Conservation (phyloP, 2,888 invertebrate species). For the Marasmarcha lunaedactyla region DNA sequence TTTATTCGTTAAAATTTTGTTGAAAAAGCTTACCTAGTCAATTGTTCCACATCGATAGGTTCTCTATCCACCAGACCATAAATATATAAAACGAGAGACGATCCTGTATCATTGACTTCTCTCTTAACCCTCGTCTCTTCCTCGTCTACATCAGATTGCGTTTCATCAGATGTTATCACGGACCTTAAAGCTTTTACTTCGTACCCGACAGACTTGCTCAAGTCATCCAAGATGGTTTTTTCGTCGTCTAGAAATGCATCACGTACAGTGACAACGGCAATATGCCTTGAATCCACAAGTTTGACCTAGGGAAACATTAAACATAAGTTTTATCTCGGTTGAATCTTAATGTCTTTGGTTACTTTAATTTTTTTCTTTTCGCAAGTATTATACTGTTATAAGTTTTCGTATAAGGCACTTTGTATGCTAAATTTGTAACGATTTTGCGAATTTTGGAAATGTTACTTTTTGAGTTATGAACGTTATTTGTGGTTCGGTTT, state of each 20-base stretch:
- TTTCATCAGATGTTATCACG: conserved; percentile 35
- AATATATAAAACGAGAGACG: conserved; percentile 39
- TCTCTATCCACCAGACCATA: conserved; percentile 43
- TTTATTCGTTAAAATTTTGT: too few relatives aligned
- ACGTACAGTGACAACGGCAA: conserved; percentile 47
- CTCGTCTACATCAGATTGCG: conserved; percentile 15
- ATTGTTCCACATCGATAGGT: conserved; percentile 34
- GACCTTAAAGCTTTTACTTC: conserved; percentile 48
- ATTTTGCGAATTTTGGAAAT: too few relatives aligned
- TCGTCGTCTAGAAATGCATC: conserved; percentile 51
- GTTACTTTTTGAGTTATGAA: too few relatives aligned
- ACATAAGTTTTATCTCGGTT: conserved; percentile 5
- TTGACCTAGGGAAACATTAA: conserved; percentile 45
- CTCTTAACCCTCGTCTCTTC: conserved; percentile 22
- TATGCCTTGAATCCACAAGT: conserved; percentile 41
- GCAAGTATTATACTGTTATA: too few relatives aligned
- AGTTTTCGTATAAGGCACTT: too few relatives aligned
- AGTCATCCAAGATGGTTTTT: conserved; percentile 26
- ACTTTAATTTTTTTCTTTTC: too few relatives aligned
- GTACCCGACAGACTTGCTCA: conserved; percentile 41
- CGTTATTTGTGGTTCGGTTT: too few relatives aligned
- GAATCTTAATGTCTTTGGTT: conserved; percentile 4
- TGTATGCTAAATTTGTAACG: too few relatives aligned
- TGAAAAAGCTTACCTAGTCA: conserved; percentile 43
- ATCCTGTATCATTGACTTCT: conserved; percentile 21